Base-by-base conservation (phyloP, 2,888 invertebrate genomes). In the Lasioglossum zephyrum region DNA sequence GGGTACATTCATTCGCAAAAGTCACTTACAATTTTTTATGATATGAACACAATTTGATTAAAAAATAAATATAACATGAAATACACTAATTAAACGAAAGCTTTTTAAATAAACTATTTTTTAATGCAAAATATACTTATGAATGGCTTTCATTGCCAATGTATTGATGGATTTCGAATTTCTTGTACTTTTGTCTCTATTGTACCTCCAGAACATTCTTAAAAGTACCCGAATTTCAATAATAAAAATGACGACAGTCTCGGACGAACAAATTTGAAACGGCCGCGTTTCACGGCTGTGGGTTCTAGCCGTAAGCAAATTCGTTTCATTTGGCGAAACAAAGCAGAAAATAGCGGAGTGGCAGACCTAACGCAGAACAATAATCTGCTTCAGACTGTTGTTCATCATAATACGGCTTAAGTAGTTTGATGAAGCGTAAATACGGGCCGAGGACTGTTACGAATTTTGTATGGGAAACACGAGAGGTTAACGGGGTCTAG, bases 391-490 rank as follows among this genome's bases (percentile, higher is more conserved):
- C 47, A 44, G 69, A 49, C 70, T 60, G 75, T 78, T 84, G 73
- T 77, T 63, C 83, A 66, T 82, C 75, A 44, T 84, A 80, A 80
- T 80, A 53, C 60, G 31, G 41, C 47, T n/a, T 74, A 63, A 80
- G 77, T 63, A 75, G 70, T 53, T 80, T 63, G 74, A 80, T 79
- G 77, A 77, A 79, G 73, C 77, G 73, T 79, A 79, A 85, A 79
- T 85, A 84, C 72, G 18, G 75, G n/a, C 39, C 74, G 83, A 53
- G 82, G 70, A 76, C 57, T 44, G 73, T 74, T 70, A 16, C 77
- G 69, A 85, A 84, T 84, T 84, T 84, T 74, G 60, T 70, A 53
- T 53, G 73, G 66, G n/a, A 79, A 74, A 36, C 36, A 16, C 22
- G 44, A 9, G 47, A 79, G 84, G 66, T 60, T 70, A 70, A 69